Conservation (phyloP, 1,140 invertebrate genomes). For the Cyclina sinensis region DNA sequence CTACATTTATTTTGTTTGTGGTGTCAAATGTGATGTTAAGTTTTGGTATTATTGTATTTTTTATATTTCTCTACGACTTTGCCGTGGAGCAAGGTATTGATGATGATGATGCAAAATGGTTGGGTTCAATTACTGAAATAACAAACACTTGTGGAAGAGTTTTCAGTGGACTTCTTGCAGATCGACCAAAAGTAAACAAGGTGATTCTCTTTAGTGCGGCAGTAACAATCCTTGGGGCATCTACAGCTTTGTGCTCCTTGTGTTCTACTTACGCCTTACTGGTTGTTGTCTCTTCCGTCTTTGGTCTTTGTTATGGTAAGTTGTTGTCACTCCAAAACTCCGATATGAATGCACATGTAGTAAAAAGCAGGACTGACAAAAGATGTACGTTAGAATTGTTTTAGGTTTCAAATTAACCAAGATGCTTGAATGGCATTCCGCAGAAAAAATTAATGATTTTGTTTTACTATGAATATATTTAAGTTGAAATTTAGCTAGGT, state of each 20-base stretch:
- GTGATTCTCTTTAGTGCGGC: conserved; percentile 95
- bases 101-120: conserved; percentile 92
- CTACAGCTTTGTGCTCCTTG: conserved; percentile 92
- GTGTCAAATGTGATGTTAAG: conserved; percentile 98
- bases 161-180: conserved; percentile 87
- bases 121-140: conserved; percentile 95
- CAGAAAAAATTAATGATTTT: too few species aligned
- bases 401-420: too few species aligned
- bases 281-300: conserved; percentile 92
- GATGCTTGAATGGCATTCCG: too few species aligned
- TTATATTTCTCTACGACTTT: conserved; percentile 91
- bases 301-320: conserved; percentile 93
- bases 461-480: too few species aligned
- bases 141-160: conserved; percentile 88
- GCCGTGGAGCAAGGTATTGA: conserved; percentile 88
- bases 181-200: conserved; percentile 85
- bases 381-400: too few species aligned
- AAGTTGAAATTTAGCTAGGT: too few species aligned
- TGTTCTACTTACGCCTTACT: conserved; percentile 91
- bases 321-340: background rate
- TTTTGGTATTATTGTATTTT: conserved; percentile 97
- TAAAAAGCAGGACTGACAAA: background rate
- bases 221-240: conserved; percentile 92
- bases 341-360: background rate
- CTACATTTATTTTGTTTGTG: conserved; percentile 96